Evolutionary conservation across 2,113 vertebrate species (phyloP).

Genomic region (Macrotus californicus): DNA sequence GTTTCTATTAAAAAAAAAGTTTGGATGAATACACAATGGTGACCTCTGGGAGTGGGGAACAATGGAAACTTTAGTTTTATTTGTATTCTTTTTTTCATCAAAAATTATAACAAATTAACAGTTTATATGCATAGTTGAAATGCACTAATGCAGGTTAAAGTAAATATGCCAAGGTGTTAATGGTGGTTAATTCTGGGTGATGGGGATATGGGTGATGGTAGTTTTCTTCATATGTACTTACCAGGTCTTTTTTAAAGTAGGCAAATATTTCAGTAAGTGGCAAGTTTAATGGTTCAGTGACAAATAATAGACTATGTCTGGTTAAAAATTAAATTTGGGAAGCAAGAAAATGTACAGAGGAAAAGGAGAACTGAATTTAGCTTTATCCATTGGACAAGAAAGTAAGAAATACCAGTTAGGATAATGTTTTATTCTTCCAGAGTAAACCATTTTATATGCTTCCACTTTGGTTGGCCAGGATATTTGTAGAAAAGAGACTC

Average conservation of each 20-base stretch:
- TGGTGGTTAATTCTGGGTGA: not conserved
- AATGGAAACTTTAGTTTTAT: slow-evolving; percentile 16
- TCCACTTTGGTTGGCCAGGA: slow-evolving; percentile 22
- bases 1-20: not conserved
- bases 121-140: not conserved
- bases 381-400: slow-evolving; percentile 4
- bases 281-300: slow-evolving; percentile 25
- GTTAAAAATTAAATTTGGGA: slow-evolving; percentile 57
- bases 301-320: slow-evolving; percentile 6
- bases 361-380: slow-evolving; percentile 32
- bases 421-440: not conserved
- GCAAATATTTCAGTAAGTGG: slow-evolving; percentile 32
- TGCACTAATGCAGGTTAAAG: not conserved
- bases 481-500: slow-evolving; percentile 4
- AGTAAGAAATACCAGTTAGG: not conserved
- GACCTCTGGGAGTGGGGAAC: not conserved
- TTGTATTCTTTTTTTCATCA: not conserved
- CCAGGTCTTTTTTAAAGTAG: not conserved
- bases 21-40: not conserved
- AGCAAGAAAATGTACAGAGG: slow-evolving; percentile 32
- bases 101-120: not conserved
- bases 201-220: not conserved
- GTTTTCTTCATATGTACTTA: not conserved
- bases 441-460: not conserved
- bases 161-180: not conserved